Evolutionary conservation across 2,797 vertebrate genomes (phyloP), one percentile per base, ranked within the genome.

Genomic region (Helicolenus hilgendorfi): DNA sequence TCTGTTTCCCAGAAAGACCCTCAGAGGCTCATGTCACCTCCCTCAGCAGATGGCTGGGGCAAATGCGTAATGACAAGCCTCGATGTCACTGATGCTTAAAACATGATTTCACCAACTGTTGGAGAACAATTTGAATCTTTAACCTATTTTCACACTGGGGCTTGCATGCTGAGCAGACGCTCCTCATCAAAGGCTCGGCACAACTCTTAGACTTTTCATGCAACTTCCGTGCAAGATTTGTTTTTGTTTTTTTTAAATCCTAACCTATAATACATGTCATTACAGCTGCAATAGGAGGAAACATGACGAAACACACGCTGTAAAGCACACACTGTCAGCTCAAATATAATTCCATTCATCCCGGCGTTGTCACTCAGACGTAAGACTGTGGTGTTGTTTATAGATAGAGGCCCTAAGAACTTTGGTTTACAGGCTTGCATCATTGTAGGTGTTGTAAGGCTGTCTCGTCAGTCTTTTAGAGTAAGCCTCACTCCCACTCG

Each of bases 21-120:
- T 86, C 67, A 73, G 92, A 90, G 89, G 83, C 72, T 79, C 38
- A n/a, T 86, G 92, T 92, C 90, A 89, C 82, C 79, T 94, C 92
- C 92, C 82, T 84, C 86, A 92, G 79, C 96, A 96, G 94, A 96
- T 93, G 93, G 94, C 91, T 89, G 82, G 81, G 84, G 90, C 84
- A 82, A 92, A 95, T 78, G 22, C 41, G n/a, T 79, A 91, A 83
- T 89, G 93, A 94, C 90, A 81, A 86, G 82, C 85, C 90, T 91
- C 53, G 0, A 89, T 93, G 87, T 92, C 91, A 88, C 89, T 87
- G 85, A 89, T 91, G 91, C 91, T 92, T 92, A 81, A 94, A 93
- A 93, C 89, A 92, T 85, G 89, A 87, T 86, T 91, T 85, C 89
- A 82, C 85, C 87, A 79, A 83, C 81, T 84, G 88, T 31, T n/a